Evolutionary conservation across 2,797 vertebrate genomes (phyloP).

Genomic region (Eptatretus atami): DNA sequence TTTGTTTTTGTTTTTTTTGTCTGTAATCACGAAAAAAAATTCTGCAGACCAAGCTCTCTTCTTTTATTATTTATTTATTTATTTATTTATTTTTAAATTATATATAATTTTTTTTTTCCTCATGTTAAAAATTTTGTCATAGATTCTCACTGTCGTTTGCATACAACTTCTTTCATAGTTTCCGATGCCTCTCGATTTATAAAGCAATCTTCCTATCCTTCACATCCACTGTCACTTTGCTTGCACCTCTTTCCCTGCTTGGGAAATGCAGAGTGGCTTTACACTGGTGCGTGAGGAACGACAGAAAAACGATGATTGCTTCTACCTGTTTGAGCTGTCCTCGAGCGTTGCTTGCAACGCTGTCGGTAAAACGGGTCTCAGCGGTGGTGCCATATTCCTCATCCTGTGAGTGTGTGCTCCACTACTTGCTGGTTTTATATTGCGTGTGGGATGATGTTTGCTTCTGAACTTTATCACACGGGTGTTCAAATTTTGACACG

Average conservation of each 20-base stretch:
- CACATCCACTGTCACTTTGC: not conserved
- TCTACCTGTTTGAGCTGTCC: constrained; percentile 73
- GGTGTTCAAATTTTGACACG: not conserved
- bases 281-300: constrained; percentile 27
- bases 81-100: too few species aligned
- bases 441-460: not conserved
- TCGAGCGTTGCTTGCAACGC: constrained; percentile 33
- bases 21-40: too few species aligned
- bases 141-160: not conserved
- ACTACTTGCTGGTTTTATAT: not conserved
- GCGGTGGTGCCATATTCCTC: constrained; percentile 44
- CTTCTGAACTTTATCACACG: not conserved
- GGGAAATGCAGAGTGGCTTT: constrained; percentile 22
- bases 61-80: too few species aligned
- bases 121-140: not conserved
- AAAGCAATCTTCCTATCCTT: too few species aligned
- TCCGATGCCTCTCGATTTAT: too few species aligned
- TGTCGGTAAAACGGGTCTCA: constrained; percentile 24
- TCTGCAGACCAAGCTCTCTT: too few species aligned
- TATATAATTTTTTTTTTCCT: too few species aligned
- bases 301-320: constrained; percentile 25
- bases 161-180: not conserved
- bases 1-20: too few species aligned
- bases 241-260: not conserved
- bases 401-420: constrained; percentile 33